These are phyloP conservation scores for Pterostichus niger DNA, from an alignment of 2,888 invertebrate genomes.

Conservation along the genomic window DNA sequence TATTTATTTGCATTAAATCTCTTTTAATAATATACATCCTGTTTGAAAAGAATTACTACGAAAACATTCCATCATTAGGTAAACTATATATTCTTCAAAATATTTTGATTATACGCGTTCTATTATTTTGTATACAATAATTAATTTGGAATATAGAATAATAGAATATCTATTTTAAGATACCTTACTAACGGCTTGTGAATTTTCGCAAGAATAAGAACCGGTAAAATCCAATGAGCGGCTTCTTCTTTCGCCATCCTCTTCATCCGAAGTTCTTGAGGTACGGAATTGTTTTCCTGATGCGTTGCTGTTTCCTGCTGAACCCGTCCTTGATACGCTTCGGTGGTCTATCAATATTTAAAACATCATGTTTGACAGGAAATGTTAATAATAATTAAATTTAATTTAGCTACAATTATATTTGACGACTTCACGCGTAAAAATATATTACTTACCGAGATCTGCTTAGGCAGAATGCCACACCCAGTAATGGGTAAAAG, in stretches of 20 bases:
- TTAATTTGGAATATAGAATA: not conserved
- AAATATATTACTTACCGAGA: no score
- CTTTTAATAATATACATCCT: conserved; percentile 26
- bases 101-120: conserved; percentile 2
- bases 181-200: conserved; percentile 57
- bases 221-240: conserved; percentile 57
- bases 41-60: conserved; percentile 18
- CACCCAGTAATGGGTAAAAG: no score
- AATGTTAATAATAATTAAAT: no score
- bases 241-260: conserved; percentile 61
- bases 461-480: no score
- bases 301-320: conserved; percentile 50
- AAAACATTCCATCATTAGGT: conserved; percentile 17
- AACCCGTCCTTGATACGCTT: conserved; percentile 57
- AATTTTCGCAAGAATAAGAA: conserved; percentile 48
- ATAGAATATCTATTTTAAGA: conserved; percentile 12
- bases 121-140: conserved; percentile 1
- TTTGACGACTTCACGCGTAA: no score
- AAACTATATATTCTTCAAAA: conserved; percentile 33
- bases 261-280: conserved; percentile 55
- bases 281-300: conserved; percentile 36
- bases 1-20: not conserved
- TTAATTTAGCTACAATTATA: no score
- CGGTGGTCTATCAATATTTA: conserved; percentile 30
- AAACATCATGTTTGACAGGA: no score